Base-by-base conservation (phyloP, 2,888 invertebrate species). In the Euphydryas editha region DNA sequence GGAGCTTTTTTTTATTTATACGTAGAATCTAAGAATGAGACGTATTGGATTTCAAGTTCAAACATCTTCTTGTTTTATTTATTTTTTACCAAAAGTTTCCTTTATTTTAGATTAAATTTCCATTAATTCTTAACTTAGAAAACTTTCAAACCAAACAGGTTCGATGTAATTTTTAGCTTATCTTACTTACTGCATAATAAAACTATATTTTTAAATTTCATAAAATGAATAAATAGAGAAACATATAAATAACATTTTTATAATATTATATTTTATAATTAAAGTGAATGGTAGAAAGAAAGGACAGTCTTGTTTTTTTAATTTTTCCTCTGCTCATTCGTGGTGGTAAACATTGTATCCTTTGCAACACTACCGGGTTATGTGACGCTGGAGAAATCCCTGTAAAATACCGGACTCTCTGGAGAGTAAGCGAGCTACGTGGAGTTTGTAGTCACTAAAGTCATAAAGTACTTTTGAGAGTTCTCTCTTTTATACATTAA, bases 1-100 rank as follows among this genome's bases (percentile, higher is more conserved):
- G 1, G 42, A 44, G 54, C 51, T 61, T n/a, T 71, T 71, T 71
- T 67, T 65, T 67, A 67, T 63, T 69, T 59, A 59, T 54, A 36
- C 18, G 8, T 0, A 21, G 54, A 10, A 18, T 3, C 17, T 7
- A 17, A 17, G 17, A 2, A 46, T 11, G 49, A 51, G 8, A 51
- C 15, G 49, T 51, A 51, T 24, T 10, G n/a, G 15, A 20, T 51
- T 24, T 51, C 21, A 15, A 24, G 49, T 24, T 49, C 15, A 15
- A 21, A 15, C 13, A n/a, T 24, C n/a, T 24, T 51, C 15, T 15
- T 21, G 7, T 21, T 24, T 10, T 18, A 2, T 1, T 18, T 17
- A 17, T 4, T 18, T 46, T 10, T 46, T 8, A 18, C 17, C 17
- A 1, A 8, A 17, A 44, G 5, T 30, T n/a, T n/a, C n/a, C 5